A percentile compares a stretch with the other conserved stretches of the same genome.
Conservation (phyloP, 2,113 vertebrate species). For the Phrynocephalus versicolor region DNA sequence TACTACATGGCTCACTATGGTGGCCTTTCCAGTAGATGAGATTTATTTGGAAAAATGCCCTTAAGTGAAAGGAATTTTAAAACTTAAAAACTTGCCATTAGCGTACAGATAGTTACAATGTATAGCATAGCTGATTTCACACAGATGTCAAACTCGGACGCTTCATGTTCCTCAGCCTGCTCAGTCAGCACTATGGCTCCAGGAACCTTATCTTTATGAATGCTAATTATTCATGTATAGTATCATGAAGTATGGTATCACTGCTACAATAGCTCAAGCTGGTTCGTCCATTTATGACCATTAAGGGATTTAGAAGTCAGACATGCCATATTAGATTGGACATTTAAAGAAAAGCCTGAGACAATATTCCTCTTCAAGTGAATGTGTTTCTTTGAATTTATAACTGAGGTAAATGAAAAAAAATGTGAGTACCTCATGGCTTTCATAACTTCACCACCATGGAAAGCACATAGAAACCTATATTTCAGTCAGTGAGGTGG, state of each 20-base stretch:
- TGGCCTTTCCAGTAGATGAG: background rate
- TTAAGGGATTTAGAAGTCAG: background rate
- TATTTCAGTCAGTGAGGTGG: background rate
- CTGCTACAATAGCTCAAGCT: background rate
- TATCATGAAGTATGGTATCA: conserved; percentile 1
- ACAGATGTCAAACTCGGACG: background rate
- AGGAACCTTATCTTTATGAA: background rate
- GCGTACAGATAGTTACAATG: conserved; percentile 3
- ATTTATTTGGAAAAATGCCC: background rate
- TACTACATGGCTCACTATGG: background rate
- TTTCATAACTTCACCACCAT: background rate
- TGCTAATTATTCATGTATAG: conserved; percentile 5
- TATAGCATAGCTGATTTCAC: conserved; percentile 4
- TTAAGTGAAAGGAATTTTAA: too few relatives aligned
- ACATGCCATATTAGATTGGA: background rate
- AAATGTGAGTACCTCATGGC: background rate
- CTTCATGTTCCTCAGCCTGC: conserved; percentile 4
- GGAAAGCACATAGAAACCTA: background rate
- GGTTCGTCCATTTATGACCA: conserved; percentile 4
- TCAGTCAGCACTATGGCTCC: background rate
- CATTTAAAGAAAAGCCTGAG: background rate
- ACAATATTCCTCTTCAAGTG: conserved; percentile 1
- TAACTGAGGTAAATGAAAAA: background rate
- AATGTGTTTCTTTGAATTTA: background rate
- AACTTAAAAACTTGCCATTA: background rate